Percentiles rank a stretch among this genome's conserved stretches.
Evolutionary conservation across 2,797 vertebrate species (phyloP).

Genomic region (Pogoniulus pusillus): DNA sequence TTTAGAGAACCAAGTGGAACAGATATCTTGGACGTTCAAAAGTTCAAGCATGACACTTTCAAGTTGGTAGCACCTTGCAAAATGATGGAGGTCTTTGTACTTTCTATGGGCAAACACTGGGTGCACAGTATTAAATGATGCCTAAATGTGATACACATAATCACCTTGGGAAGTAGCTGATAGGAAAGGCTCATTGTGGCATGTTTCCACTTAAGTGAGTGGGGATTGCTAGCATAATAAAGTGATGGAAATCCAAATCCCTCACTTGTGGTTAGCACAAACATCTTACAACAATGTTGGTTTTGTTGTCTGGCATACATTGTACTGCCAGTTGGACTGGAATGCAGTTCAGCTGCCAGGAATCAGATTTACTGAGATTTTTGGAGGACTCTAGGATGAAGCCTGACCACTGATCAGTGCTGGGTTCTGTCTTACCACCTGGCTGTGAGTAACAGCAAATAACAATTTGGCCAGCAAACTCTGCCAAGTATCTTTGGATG

Average conservation of each 20-base stretch:
- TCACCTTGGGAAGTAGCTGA: background rate
- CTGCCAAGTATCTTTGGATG: background rate
- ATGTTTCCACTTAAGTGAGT: background rate
- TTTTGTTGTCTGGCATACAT: background rate
- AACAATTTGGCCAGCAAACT: background rate
- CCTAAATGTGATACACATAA: background rate
- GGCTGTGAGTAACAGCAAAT: background rate
- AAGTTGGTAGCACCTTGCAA: background rate
- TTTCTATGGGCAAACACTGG: background rate
- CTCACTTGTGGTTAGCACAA: background rate
- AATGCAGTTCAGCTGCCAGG: background rate
- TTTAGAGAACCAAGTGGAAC: conserved; percentile 40
- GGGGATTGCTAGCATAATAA: background rate
- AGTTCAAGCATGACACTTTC: background rate
- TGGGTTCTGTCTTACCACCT: background rate
- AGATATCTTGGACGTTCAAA: conserved; percentile 47
- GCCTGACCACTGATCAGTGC: background rate
- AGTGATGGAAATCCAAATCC: background rate
- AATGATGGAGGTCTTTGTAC: background rate
- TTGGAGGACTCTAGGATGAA: background rate
- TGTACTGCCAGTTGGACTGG: background rate
- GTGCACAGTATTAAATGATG: background rate
- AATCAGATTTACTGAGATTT: background rate
- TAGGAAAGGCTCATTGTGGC: background rate
- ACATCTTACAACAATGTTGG: background rate